Evolutionary conservation across 2,113 vertebrate genomes (phyloP).

Genomic region (Trogon surrucura): DNA sequence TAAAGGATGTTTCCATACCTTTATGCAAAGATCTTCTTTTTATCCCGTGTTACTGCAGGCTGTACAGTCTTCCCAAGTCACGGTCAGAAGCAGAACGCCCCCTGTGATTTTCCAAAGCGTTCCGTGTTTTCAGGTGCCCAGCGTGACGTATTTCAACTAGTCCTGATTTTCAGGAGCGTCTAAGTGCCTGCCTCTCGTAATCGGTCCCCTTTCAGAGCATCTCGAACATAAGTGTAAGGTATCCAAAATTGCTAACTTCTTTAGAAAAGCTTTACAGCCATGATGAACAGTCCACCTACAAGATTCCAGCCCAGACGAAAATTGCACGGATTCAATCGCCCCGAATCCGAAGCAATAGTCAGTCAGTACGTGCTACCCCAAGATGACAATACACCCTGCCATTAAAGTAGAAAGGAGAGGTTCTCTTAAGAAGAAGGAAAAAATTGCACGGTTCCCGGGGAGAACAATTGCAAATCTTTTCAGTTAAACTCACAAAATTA

Average conservation of each 20-base stretch:
- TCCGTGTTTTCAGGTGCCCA: background rate
- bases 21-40: background rate
- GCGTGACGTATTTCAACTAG: background rate
- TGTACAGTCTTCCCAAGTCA: background rate
- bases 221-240: background rate
- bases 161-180: background rate
- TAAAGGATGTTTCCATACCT: background rate
- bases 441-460: background rate
- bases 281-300: background rate
- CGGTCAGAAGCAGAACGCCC: background rate
- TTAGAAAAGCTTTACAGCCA: background rate
- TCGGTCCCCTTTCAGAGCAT: background rate
- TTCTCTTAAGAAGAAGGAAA: background rate
- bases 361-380: background rate
- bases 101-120: background rate
- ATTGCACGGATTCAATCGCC: background rate
- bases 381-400: background rate
- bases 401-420: background rate
- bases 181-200: background rate
- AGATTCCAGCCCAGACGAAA: background rate
- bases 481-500: constrained; percentile 1
- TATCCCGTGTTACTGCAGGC: background rate
- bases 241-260: background rate
- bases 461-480: background rate
- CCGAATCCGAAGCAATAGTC: background rate